These are phyloP conservation scores for Brienomyrus brachyistius DNA, from an alignment of 2,113 vertebrate genomes.

Conservation along the genomic window DNA sequence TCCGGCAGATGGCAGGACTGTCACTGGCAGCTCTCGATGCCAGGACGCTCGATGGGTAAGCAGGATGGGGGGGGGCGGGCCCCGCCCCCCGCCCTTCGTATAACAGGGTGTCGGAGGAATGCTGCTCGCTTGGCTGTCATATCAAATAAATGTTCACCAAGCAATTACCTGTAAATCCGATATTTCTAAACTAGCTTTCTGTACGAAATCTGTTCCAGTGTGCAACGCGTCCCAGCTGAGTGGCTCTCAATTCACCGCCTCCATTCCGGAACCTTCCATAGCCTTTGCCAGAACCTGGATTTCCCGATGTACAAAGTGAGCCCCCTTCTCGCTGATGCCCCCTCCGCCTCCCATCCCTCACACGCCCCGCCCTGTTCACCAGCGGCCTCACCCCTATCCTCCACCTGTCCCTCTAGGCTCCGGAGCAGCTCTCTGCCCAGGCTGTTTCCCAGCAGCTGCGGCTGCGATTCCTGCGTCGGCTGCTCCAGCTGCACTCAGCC, in stretches of 20 bases:
- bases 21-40: constrained; percentile 55
- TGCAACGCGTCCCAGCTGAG: constrained; percentile 46
- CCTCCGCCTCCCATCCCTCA: neutral
- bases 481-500: constrained; percentile 45
- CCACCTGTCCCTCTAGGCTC: constrained; percentile 44
- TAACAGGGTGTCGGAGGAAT: neutral
- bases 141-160: neutral
- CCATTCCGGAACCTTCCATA: constrained; percentile 42
- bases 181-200: neutral
- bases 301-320: constrained; percentile 63
- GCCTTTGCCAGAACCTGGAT: constrained; percentile 45
- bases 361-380: neutral
- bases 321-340: neutral
- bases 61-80: neutral
- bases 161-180: neutral
- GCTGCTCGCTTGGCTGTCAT: neutral
- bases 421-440: constrained; percentile 56
- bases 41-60: constrained; percentile 53
- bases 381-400: neutral
- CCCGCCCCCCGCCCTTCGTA: neutral
- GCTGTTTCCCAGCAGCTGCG: constrained; percentile 47
- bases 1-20: constrained; percentile 49
- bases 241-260: constrained; percentile 62
- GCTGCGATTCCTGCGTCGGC: constrained; percentile 43
- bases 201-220: constrained; percentile 28